Evolutionary conservation across 2,797 vertebrate species (phyloP).

Genomic region (Pogoniulus pusillus): DNA sequence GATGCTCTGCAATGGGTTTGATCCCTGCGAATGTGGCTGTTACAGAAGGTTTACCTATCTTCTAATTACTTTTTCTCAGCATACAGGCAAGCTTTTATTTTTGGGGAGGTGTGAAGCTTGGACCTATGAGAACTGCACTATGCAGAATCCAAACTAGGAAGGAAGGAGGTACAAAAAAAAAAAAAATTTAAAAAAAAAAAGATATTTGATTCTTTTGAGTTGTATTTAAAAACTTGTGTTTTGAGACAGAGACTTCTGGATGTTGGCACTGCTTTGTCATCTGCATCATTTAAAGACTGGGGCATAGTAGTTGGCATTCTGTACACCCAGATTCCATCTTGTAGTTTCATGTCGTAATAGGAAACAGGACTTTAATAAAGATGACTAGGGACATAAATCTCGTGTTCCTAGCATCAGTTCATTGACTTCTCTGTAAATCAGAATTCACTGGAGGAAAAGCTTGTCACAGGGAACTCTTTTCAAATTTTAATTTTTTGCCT

Average conservation of each 20-base stretch:
- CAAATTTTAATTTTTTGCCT: background rate
- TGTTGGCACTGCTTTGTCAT: background rate
- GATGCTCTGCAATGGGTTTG: no score
- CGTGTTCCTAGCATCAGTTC: background rate
- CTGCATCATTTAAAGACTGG: background rate
- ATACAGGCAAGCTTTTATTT: background rate
- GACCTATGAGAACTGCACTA: background rate
- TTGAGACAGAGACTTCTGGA: background rate
- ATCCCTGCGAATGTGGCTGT: background rate
- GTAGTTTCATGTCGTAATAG: background rate
- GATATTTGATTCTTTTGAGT: background rate
- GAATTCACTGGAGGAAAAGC: background rate
- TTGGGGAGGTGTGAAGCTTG: background rate
- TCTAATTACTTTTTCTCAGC: background rate
- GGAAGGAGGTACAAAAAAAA: background rate
- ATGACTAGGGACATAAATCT: background rate
- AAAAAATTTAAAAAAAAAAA: background rate
- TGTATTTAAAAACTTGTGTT: background rate
- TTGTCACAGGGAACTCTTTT: background rate
- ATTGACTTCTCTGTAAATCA: background rate
- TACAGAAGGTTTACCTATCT: background rate
- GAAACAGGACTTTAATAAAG: background rate
- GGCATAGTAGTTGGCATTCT: background rate
- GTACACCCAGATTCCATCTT: background rate
- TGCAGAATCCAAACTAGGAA: background rate